phyloP scores from a whole-genome alignment of 2,113 vertebrate genomes.

The Dipodomys ordii region DNA sequence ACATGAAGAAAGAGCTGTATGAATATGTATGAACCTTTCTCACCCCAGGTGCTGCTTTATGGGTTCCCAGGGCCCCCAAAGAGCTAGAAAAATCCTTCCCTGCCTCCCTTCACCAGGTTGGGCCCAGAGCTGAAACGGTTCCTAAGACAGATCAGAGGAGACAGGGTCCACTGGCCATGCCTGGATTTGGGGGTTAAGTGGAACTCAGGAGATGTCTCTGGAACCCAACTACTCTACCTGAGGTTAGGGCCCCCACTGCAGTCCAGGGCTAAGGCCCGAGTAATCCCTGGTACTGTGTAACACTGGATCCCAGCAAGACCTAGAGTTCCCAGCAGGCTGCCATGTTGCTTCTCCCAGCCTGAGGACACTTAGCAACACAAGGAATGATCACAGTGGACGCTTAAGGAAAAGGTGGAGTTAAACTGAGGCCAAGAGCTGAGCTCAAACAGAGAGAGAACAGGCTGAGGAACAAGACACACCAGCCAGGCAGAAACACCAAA shows the following conservation, averaged over 20 bases:
- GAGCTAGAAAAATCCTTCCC: not conserved
- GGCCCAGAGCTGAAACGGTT: not conserved
- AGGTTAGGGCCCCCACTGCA: not conserved
- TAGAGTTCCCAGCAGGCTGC: not conserved
- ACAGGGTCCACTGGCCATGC: not conserved
- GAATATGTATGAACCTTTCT: not conserved
- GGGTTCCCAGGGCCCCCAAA: not conserved
- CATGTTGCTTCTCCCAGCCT: not conserved
- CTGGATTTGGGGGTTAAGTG: not conserved
- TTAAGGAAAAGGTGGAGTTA: not conserved
- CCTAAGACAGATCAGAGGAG: not conserved
- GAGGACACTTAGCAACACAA: not conserved
- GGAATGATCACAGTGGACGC: not conserved
- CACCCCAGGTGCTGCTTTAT: not conserved
- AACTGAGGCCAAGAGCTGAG: not conserved
- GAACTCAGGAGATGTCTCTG: not conserved
- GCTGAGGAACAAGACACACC: not conserved
- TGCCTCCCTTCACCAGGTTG: not conserved
- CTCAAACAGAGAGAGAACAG: not conserved
- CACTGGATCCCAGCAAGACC: too few relatives aligned
- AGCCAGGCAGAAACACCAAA: not conserved
- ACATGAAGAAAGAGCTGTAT: rapidly evolving
- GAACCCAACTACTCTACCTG: not conserved
- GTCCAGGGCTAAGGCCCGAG: not conserved
- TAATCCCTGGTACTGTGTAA: not conserved